Evolutionary conservation across 2,113 vertebrate species (phyloP), one percentile per base, ranked within the genome.

Genomic region (Pelusios castaneus): DNA sequence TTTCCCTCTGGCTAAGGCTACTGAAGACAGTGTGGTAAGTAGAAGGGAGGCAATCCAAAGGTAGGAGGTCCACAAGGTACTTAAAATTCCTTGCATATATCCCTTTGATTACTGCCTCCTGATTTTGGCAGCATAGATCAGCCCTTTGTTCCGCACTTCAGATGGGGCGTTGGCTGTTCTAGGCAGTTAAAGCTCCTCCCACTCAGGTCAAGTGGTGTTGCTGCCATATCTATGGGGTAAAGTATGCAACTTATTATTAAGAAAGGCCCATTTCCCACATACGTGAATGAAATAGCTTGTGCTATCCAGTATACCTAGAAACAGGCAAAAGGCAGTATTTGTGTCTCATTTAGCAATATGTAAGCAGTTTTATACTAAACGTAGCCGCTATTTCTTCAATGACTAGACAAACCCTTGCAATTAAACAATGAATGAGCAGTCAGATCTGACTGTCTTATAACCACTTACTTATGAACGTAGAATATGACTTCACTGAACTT

Each of bases 201-300:
- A 27, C 11, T 14, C 38, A 24, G 19, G 11, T 41, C 63, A 5
- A 63, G 1, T 0, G 25, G 41, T 22, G 38, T 27, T 84, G 47
- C 41, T 75, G 10, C 4, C 31, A 22, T 29, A 41, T 85, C 16
- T 86, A 5, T 70, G 51, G 10, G 29, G 25, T 19, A 84, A 75
- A 34, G 49, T 0, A 0, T 22, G 8, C 24, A 87, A 2, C 51
- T 80, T 80, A 6, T 22, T 4, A 4, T 17, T 1, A 75, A 76
- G 41, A 76, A 14, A 25, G 12, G 63, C 22, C 41, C 22, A 24
- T 45, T 45, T 41, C 45, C 73, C 7, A 45, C 24, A 14, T 84
- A 17, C 10, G 1, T 10, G 13, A 92, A 34, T 56, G 85, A 79
- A 8, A 12, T 25, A 25, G 12, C 25, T 73, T 38, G 16, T 67